Evolutionary conservation across 2,888 invertebrate genomes (phyloP).

Genomic region (Hirtodrosophila trivittata): DNA sequence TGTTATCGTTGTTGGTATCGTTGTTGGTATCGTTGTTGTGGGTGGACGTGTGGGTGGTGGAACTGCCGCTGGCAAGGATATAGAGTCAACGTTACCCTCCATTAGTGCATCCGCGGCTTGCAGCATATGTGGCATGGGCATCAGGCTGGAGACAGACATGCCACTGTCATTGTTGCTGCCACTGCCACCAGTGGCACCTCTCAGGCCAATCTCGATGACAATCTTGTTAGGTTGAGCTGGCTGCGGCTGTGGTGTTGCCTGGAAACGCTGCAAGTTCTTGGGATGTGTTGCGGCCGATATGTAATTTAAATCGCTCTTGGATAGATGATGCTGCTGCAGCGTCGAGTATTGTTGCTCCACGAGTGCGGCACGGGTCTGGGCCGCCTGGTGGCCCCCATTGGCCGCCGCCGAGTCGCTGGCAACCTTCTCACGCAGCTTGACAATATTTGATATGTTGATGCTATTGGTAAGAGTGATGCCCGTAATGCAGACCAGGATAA

Average conservation of each 20-base stretch:
- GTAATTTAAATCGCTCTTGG: constrained; percentile 81
- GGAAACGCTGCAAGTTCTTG: constrained; percentile 78
- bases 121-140: constrained; percentile 60
- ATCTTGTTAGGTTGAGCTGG: constrained; percentile 75
- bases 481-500: constrained; percentile 85
- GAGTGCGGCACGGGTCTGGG: constrained; percentile 81
- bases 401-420: constrained; percentile 83
- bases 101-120: constrained; percentile 75
- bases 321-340: constrained; percentile 81
- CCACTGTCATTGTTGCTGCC: constrained; percentile 15
- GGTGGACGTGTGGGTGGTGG: constrained; percentile 23
- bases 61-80: constrained; percentile 79
- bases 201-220: constrained; percentile 81
- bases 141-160: constrained; percentile 3
- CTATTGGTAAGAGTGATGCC: constrained; percentile 85
- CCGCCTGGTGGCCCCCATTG: constrained; percentile 81
- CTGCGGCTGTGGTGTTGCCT: constrained; percentile 23
- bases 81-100: constrained; percentile 81
- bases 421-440: constrained; percentile 82
- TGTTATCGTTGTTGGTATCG: constrained; percentile 10
- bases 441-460: constrained; percentile 83
- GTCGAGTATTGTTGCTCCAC: constrained; percentile 82
- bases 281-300: constrained; percentile 81
- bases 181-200: constrained; percentile 26
- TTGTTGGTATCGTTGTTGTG: constrained; percentile 2